phyloP scores from a whole-genome alignment of 2,797 vertebrate species.

The Enteromius radiatus region DNA sequence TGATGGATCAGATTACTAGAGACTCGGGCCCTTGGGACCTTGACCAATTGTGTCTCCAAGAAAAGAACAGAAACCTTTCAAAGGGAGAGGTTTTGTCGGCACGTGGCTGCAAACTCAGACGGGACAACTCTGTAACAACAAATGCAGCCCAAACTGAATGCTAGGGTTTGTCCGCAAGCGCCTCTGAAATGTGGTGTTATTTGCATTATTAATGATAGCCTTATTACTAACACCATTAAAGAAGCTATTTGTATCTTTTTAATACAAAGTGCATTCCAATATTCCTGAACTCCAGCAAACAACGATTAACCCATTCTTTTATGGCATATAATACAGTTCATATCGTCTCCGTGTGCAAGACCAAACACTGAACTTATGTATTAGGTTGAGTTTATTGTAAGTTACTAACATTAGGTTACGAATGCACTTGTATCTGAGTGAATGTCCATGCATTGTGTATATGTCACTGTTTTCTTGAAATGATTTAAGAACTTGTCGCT shows the following conservation, averaged over 20 bases:
- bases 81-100: slow-evolving; percentile 42
- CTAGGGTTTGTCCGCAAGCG: background rate
- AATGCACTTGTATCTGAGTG: slow-evolving; percentile 81
- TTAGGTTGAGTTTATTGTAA: slow-evolving; percentile 65
- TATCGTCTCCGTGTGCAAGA: slow-evolving; percentile 64
- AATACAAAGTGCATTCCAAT: slow-evolving; percentile 58
- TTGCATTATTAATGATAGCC: slow-evolving; percentile 34
- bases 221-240: slow-evolving; percentile 51
- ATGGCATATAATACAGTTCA: slow-evolving; percentile 62
- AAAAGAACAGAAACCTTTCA: slow-evolving; percentile 42
- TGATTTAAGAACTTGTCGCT: background rate
- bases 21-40: slow-evolving; percentile 25
- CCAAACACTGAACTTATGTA: slow-evolving; percentile 32
- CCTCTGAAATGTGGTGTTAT: slow-evolving; percentile 31
- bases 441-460: slow-evolving; percentile 74
- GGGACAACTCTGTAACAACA: slow-evolving; percentile 13
- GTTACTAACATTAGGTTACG: slow-evolving; percentile 75
- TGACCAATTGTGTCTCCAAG: slow-evolving; percentile 31
- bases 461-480: slow-evolving; percentile 67
- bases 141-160: background rate
- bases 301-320: background rate
- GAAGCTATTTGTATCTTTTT: slow-evolving; percentile 56
- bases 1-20: slow-evolving; percentile 44
- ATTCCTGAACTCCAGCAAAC: slow-evolving; percentile 29
- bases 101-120: slow-evolving; percentile 24